Evolutionary conservation across 2,113 vertebrate species (phyloP).

Genomic region (Pagrus major): DNA sequence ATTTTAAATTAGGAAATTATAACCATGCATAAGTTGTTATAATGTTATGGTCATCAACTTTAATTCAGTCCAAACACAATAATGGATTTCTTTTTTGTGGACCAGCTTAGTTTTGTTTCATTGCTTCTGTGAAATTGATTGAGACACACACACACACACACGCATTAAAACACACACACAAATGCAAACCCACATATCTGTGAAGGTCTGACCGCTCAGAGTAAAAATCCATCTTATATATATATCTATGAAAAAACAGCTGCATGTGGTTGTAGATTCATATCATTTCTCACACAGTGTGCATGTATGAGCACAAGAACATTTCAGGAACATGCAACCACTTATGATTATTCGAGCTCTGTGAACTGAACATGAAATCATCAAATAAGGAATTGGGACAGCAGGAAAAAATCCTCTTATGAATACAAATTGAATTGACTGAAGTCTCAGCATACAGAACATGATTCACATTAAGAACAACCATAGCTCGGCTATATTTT

Average conservation of each 20-base stretch:
- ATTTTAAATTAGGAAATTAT: neutral
- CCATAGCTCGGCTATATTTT: constrained; percentile 67
- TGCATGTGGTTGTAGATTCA: neutral
- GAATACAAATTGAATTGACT: constrained; percentile 74
- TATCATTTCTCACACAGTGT: constrained; percentile 20
- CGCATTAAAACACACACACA: neutral
- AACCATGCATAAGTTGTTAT: neutral
- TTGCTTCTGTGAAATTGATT: neutral
- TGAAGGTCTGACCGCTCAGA: neutral
- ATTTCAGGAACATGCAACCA: constrained; percentile 14
- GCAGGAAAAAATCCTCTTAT: constrained; percentile 51
- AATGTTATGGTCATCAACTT: neutral
- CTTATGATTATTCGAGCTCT: constrained; percentile 24
- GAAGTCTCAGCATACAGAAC: constrained; percentile 63
- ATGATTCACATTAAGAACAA: constrained; percentile 74
- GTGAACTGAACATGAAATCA: constrained; percentile 55
- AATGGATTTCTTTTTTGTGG: constrained; percentile 14
- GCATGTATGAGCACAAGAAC: constrained; percentile 13
- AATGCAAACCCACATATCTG: constrained; percentile 1
- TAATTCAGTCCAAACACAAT: constrained; percentile 4
- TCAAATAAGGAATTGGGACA: constrained; percentile 56
- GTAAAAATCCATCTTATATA: neutral
- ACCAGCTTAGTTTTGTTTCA: constrained; percentile 6
- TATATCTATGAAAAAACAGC: neutral
- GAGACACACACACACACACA: neutral